Percentiles rank a stretch among this genome's conserved stretches.
phyloP scores from a whole-genome alignment of 2,797 vertebrate species.

The Poecilia picta region DNA sequence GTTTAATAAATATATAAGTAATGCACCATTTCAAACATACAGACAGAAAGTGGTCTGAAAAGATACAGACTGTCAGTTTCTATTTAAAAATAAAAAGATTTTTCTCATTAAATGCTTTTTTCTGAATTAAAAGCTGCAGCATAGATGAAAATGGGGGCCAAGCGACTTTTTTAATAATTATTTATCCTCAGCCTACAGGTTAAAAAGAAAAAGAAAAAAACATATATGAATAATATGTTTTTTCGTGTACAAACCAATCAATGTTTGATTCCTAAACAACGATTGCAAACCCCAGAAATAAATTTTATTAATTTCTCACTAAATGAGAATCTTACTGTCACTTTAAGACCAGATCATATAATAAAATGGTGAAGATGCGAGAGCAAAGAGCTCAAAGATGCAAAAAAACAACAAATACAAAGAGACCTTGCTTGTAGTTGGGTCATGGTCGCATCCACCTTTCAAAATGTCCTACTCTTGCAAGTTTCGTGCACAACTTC shows the following conservation, averaged over 20 bases:
- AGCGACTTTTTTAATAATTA: constrained; percentile 18
- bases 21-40: constrained; percentile 50
- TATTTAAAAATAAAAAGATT: constrained; percentile 17
- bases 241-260: constrained; percentile 48
- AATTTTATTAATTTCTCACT: constrained; percentile 13
- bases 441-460: constrained; percentile 2
- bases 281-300: constrained; percentile 14
- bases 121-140: constrained; percentile 25
- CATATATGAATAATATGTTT: neutral
- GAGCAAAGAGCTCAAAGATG: constrained; percentile 27
- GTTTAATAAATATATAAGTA: constrained; percentile 61
- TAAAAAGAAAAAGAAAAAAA: neutral
- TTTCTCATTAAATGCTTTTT: constrained; percentile 19
- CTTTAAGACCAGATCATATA: constrained; percentile 28
- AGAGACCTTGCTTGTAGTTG: constrained; percentile 2
- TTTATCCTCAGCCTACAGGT: constrained; percentile 34
- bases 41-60: constrained; percentile 65
- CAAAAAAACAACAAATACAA: constrained; percentile 28
- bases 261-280: constrained; percentile 8
- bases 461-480: neutral
- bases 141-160: constrained; percentile 18
- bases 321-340: constrained; percentile 13
- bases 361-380: constrained; percentile 39
- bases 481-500: neutral
- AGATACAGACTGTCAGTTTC: constrained; percentile 61